Base-by-base conservation (phyloP, 2,113 vertebrate species). In the Centropristis striata region DNA sequence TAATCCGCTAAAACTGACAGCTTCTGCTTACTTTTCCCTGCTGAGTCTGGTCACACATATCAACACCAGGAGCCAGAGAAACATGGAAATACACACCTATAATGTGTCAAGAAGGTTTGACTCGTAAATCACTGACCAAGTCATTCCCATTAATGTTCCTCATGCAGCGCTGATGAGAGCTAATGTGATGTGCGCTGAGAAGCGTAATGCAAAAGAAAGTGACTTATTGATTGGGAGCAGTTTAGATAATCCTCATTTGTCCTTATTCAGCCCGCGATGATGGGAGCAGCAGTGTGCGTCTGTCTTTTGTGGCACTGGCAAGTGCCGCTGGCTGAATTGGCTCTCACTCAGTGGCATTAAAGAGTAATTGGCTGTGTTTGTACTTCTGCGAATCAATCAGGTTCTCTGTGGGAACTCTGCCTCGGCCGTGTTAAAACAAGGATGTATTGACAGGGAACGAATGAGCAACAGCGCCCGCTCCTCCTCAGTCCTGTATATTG, bases 361-460 rank as follows among this genome's bases (percentile, higher is more conserved):
- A 87, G 76, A 90, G 65, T 90, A 90, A 92, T 90, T 88, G 92
- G 73, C 61, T 78, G 73, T 75, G 82, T 91, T 91, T 90, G 87
- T 86, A 51, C 71, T 72, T 79, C 69, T 71, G 81, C 9, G 4
- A 87, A 84, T 92, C 86, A 90, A 84, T 90, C 75, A 60, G 85
- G 58, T 59, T 76, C 88, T 86, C 83, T 37, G 74, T 75, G 71
- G 76, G 84, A 83, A 75, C 42, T 47, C 60, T 59, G 47, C 49
- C 67, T 80, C 53, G 1, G n/a, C 49, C 18, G 14, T 55, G 65
- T 61, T 81, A 58, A 73, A 92, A 88, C 75, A 77, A 73, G 75
- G 39, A 78, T 27, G 59, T 53, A 87, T 86, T 84, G 79, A 76
- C 59, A 15, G 60, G 63, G 53, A 86, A 81, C 50, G 42, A 77